Base-by-base conservation (phyloP, 2,113 vertebrate species). In the Piaya cayana region DNA sequence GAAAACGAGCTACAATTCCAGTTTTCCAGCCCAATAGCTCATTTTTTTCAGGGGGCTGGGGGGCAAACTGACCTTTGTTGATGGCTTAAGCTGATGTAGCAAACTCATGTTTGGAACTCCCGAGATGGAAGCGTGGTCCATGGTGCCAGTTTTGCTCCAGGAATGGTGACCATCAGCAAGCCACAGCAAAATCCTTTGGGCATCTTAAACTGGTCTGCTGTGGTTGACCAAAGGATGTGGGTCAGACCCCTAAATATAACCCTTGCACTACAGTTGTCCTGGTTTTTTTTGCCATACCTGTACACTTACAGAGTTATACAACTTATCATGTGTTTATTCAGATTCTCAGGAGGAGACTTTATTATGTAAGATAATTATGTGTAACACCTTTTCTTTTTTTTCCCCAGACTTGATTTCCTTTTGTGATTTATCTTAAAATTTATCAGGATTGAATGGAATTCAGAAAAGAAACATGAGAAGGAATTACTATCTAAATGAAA, bases 11-110 rank as follows among this genome's bases (percentile, higher is more conserved):
- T 2, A 2, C 13, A 8, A 12, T 39, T 45, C 12, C 19, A 52
- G 8, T 8, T 70, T 45, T 62, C 19, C 34, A 53, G 39, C 9
- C 53, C 1, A 2, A n/a, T 7, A 49, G 18, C 2, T 64, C 45
- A 25, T 1, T 42, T 53, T 53, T 8, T 1, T 8, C 1, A 3
- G 1, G 3, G 49, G 29, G 5, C 1, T 3, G 1, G 3, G 43
- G n/a, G 5, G 12, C 23, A 77, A 69, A 36, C 6, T 14, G 72
- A 17, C 53, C 9, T 49, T n/a, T 88, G 53, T 47, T 3, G 1
- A 2, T 21, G 53, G 21, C 6, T 56, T n/a, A 30, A 77, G 42
- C 36, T 53, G 76, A 52, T 3, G 45, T 2, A 15, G 11, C 30
- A 17, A 55, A 42, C 45, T 75, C 34, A 14, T 23, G 18, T 68